These are phyloP conservation scores for Alethe diademata DNA, from an alignment of 2,113 vertebrate species.

Conservation along the genomic window DNA sequence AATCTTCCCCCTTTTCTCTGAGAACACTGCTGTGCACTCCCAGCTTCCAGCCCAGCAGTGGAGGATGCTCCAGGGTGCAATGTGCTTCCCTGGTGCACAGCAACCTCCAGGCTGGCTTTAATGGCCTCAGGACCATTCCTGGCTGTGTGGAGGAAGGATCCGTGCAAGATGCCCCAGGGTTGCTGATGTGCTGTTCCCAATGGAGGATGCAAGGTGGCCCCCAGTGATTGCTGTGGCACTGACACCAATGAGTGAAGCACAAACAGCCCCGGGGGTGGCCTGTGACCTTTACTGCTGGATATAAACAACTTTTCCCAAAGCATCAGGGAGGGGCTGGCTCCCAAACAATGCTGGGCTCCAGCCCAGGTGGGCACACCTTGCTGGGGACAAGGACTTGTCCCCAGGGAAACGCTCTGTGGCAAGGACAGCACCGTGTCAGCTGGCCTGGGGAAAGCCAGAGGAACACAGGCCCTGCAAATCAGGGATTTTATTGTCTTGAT, in stretches of 20 bases:
- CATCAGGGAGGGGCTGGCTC: neutral
- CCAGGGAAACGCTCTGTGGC: neutral
- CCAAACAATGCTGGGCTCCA: neutral
- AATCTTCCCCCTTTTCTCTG: neutral
- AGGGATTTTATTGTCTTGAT: neutral
- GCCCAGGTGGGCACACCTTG: neutral
- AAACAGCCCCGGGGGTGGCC: neutral
- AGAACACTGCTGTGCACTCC: fast-evolving
- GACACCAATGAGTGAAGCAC: neutral
- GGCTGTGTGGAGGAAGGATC: neutral
- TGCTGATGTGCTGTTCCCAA: neutral
- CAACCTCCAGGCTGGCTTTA: neutral
- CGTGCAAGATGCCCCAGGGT: fast-evolving
- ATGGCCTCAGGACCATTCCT: fast-evolving
- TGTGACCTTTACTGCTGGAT: neutral
- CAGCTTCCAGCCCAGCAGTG: neutral
- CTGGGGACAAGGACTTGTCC: neutral
- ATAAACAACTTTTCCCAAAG: neutral
- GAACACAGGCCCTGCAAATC: neutral
- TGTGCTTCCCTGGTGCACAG: neutral
- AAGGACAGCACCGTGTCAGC: neutral
- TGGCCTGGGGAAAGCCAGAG: neutral
- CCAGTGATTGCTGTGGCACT: neutral
- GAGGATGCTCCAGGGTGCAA: neutral
- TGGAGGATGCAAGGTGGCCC: neutral